Base-by-base conservation (phyloP, 2,888 invertebrate genomes). In the Spodoptera littoralis region DNA sequence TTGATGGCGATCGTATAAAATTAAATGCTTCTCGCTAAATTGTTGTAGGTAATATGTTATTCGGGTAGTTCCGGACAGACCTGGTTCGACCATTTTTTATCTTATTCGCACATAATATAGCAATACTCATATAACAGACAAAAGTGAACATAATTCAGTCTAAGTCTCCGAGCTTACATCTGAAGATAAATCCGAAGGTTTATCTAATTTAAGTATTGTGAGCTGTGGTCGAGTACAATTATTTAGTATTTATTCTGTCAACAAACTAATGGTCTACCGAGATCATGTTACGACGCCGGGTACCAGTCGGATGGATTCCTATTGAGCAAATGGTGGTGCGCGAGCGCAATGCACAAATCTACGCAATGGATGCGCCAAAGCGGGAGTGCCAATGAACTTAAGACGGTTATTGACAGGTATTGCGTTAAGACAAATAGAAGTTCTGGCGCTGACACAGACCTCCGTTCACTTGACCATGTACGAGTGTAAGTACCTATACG, bases 401-500 rank as follows among this genome's bases (percentile, higher is more conserved):
- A 88, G 90, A 89, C 91, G 91, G 90, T 89, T 92, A 92, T 94
- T 92, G 93, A 94, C 93, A 92, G 92, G 91, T 92, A 94, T 94
- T 93, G 93, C 93, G 93, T 92, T 93, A 93, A 94, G 89, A 93
- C 93, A 93, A 93, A 94, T 90, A 94, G 86, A 90, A 88, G 92
- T 89, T 88, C 89, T 89, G 90, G 90, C 90, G 89, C 90, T 90
- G 86, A 90, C 90, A 88, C 89, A 88, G 91, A 91, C 91, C 92
- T 88, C 92, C 91, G 92, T 89, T 92, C 91, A 88, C 91, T 92
- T 90, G 91, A 91, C 90, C 92, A 80, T 83, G 84, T 85, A 82
- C 76, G 77, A 81, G 74, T 74, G 77, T 77, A 73, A 81, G 83
- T 84, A 84, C 87, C 85, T 73, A 84, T 84, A 88, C 85, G 84